phyloP scores from a whole-genome alignment of 2,113 vertebrate species.

The Cacatua alba region DNA sequence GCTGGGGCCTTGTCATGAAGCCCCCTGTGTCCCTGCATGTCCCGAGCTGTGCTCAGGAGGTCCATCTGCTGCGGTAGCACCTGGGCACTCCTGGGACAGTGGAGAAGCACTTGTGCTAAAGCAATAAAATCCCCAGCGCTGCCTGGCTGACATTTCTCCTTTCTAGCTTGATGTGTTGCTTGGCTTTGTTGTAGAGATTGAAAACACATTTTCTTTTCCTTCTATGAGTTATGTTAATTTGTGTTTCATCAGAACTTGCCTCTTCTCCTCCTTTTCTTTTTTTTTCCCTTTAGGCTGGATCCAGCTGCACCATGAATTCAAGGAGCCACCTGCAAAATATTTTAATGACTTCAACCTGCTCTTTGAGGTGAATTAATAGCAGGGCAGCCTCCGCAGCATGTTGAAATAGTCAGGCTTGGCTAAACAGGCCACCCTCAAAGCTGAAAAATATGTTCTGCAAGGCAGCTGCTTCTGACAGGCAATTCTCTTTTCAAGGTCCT shows the following conservation, averaged over 20 bases:
- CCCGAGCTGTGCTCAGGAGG: background rate
- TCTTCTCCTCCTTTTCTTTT: background rate
- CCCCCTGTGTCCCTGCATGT: background rate
- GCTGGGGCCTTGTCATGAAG: background rate
- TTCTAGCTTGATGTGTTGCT: constrained; percentile 56
- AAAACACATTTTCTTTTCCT: constrained; percentile 62
- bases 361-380: constrained; percentile 66
- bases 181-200: constrained; percentile 66
- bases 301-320: constrained; percentile 64
- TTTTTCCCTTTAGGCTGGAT: background rate
- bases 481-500: background rate
- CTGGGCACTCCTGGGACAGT: background rate
- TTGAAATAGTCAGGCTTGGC: constrained; percentile 30
- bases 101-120: constrained; percentile 32
- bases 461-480: background rate
- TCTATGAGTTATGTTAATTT: constrained; percentile 64
- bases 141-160: constrained; percentile 50
- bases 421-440: constrained; percentile 50
- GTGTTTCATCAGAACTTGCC: constrained; percentile 57
- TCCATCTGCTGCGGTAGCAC: constrained; percentile 14
- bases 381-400: background rate
- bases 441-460: background rate
- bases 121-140: constrained; percentile 30
- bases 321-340: constrained; percentile 67
- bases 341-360: constrained; percentile 61